These are phyloP conservation scores for Pandemis cinnamomeana DNA, from an alignment of 2,888 invertebrate species.

Conservation along the genomic window DNA sequence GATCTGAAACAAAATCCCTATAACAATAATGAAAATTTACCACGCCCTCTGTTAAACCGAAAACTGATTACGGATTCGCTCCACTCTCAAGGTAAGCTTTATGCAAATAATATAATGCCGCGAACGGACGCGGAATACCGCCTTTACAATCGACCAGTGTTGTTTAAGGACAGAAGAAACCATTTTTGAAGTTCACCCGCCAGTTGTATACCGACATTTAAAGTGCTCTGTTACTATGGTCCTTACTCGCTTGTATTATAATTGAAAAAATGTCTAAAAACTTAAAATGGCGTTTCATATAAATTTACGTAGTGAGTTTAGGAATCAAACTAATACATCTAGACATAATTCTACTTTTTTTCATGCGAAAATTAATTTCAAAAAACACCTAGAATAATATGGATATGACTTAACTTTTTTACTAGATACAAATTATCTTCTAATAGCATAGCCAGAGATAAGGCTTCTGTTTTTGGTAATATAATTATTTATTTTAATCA, in stretches of 20 bases:
- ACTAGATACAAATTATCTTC: neutral
- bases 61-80: constrained; percentile 61
- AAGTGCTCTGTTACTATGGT: neutral
- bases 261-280: too few species aligned
- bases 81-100: constrained; percentile 55
- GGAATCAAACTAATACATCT: too few species aligned
- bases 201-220: constrained; percentile 8
- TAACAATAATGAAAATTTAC: constrained; percentile 32
- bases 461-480: neutral
- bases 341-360: neutral
- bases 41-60: constrained; percentile 45
- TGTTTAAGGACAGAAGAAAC: constrained; percentile 23
- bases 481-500: too few species aligned
- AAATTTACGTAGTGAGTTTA: too few species aligned
- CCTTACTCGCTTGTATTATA: neutral
- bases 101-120: constrained; percentile 56
- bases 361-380: neutral
- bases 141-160: constrained; percentile 27
- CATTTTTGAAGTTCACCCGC: constrained; percentile 10
- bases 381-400: too few species aligned
- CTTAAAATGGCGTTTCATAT: too few species aligned
- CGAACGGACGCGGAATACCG: constrained; percentile 50
- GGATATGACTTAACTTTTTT: neutral
- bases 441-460: neutral
- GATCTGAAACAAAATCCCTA: constrained; percentile 22